Conservation (phyloP, 2,113 vertebrate species). For the Archocentrus centrarchus region DNA sequence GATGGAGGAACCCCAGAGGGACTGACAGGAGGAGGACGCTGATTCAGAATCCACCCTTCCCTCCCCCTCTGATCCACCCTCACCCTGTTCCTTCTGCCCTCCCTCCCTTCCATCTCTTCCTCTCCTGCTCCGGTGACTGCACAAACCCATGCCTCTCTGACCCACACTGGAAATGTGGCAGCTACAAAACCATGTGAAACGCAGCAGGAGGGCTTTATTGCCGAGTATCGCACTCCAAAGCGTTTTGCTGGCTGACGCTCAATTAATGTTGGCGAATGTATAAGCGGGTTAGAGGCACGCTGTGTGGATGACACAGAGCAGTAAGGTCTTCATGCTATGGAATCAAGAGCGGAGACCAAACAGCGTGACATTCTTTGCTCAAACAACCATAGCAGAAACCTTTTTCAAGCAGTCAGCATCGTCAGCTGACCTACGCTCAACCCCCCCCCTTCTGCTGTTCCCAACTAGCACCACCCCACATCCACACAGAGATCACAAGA, state of each 20-base stretch:
- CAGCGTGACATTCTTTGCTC: constrained; percentile 52
- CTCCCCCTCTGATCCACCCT: constrained; percentile 15
- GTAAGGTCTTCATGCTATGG: constrained; percentile 2
- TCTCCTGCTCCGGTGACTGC: constrained; percentile 3
- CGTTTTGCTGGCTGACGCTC: constrained; percentile 12
- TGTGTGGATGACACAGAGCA: neutral
- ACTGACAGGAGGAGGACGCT: constrained; percentile 82
- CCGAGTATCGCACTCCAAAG: neutral
- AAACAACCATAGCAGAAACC: constrained; percentile 55
- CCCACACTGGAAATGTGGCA: constrained; percentile 1
- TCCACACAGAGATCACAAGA: constrained; percentile 72
- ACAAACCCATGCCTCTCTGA: constrained; percentile 42
- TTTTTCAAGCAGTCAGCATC: constrained; percentile 17
- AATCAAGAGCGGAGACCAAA: constrained; percentile 49
- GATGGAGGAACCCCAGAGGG: constrained; percentile 92
- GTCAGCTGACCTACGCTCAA: constrained; percentile 56
- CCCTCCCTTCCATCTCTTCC: constrained; percentile 31
- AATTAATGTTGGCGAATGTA: constrained; percentile 32
- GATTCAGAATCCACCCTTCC: constrained; percentile 68
- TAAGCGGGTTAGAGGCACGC: constrained; percentile 16
- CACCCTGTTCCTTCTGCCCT: constrained; percentile 48
- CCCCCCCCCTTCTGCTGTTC: neutral
- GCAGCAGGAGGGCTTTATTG: neutral
- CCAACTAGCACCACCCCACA: constrained; percentile 14
- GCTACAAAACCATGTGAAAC: constrained; percentile 8